Base-by-base conservation (phyloP, 1,140 invertebrate species). In the Philopotamus ludificatus region DNA sequence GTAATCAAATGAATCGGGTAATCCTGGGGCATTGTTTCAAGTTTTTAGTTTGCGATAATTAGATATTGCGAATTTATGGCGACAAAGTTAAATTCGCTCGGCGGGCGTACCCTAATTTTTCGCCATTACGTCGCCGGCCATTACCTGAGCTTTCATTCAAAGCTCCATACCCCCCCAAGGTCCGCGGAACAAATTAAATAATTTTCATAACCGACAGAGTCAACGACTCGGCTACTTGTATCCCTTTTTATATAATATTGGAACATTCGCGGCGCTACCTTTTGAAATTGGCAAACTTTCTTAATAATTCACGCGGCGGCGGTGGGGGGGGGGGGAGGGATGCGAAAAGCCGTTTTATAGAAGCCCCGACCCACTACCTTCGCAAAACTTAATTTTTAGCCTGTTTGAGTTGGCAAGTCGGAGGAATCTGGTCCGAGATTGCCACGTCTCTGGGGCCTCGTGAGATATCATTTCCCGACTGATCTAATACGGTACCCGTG, bases 311-410 rank as follows among this genome's bases (percentile, higher is more conserved):
- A 61, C 45, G 23, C n/a, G 59, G 10, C 42, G 16, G 42, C 12
- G 12, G 15, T 49, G 9, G 21, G 45, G 26, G 16, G 42, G 16
- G 12, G 15, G 25, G 9, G 21, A 26, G 26, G 44, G 34, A 41
- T 59, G 26, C n/a, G 16, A 53, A 28, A 47, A 15, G 10, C 23
- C 23, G 22, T 12, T 47, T 49, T 49, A 16, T 22, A 49, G n/a
- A 22, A 49, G 23, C 9, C 16, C 42, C 18, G 18, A 49, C 8
- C 8, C 3, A 61, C n/a, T n/a, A n/a, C n/a, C n/a, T n/a, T n/a
- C n/a, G n/a, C n/a, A n/a, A n/a, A n/a, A 47, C 59, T 61, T 61
- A 61, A 61, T 61, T 61, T 61, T 61, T 61, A 61, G 42, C 44
- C 49, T 61, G 26, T 57, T 57, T 57, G 20, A 34, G 26, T 16